Evolutionary conservation across 2,113 vertebrate species (phyloP), one percentile per base, ranked within the genome.

Genomic region (Apaloderma vittatum): DNA sequence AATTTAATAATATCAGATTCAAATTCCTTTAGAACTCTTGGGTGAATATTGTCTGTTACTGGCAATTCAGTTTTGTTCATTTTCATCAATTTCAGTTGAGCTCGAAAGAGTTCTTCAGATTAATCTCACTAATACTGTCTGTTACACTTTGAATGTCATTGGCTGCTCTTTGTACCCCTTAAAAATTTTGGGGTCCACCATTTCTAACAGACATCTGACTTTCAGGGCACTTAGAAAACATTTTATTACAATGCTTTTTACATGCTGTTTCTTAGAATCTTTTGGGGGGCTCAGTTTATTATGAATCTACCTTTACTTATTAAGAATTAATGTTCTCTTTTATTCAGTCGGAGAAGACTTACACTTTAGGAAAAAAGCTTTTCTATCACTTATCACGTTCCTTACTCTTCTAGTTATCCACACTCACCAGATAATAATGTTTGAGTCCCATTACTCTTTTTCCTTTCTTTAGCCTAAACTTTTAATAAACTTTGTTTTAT

Each of bases 391-490:
- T 77, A 29, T 1, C 3, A 20, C 9, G 81, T 66, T 8, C 11
- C 46, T 86, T 55, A 51, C 4, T 62, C 7, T 61, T 92, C 12
- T 49, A 3, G 6, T 57, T 74, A 84, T 11, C 19, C 24, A 22
- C 17, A 30, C 4, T 30, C 4, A 36, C 6, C 1, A 59, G 15
- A 58, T 45, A 70, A 57, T 3, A 57, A 1, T 19, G 4, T 30
- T 82, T 57, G 8, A 40, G 11, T 62, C 3, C 2, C 3, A 40
- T 43, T 1, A 2, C 49, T 19, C 5, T 36, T 15, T 8, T 24
- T 20, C 12, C 8, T 16, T 34, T 68, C 65, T 66, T 51, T 40
- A 9, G 10, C 6, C 6, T 46, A 22, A 78, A 68, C 3, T 8
- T 4, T 36, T 40, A 51, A 57, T 49, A 37, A 34, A 9, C 1